These are phyloP conservation scores for Lateolabrax maculatus DNA, from an alignment of 2,797 vertebrate genomes.

Conservation along the genomic window DNA sequence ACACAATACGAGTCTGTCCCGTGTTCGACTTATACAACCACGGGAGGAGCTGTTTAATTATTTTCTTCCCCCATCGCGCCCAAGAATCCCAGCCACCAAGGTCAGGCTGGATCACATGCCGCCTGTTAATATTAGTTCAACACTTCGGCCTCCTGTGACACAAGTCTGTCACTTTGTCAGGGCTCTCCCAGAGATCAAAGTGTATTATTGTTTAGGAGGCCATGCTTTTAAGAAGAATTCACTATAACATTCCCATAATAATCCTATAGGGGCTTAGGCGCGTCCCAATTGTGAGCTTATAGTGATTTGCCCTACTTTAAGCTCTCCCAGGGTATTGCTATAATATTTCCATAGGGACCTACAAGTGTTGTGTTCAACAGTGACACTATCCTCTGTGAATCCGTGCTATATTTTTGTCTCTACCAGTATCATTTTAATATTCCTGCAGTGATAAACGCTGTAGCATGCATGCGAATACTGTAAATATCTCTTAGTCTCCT, in stretches of 20 bases:
- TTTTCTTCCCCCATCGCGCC: conserved; percentile 64
- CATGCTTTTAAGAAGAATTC: conserved; percentile 21
- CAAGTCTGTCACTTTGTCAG: conserved; percentile 32
- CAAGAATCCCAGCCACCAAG: conserved; percentile 75
- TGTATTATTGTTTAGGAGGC: conserved; percentile 33
- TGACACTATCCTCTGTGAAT: conserved; percentile 41
- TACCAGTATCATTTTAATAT: neutral
- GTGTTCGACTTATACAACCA: conserved; percentile 70
- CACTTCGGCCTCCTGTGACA: conserved; percentile 49
- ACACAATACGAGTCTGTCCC: conserved; percentile 60
- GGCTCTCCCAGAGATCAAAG: conserved; percentile 21
- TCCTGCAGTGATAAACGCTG: neutral
- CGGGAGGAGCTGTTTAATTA: conserved; percentile 82
- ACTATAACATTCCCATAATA: conserved; percentile 36
- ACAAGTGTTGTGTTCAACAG: conserved; percentile 38
- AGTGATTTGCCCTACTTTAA: conserved; percentile 69
- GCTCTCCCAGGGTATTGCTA: conserved; percentile 48
- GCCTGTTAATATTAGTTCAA: conserved; percentile 65
- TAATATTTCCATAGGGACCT: conserved; percentile 67
- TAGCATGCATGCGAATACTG: neutral
- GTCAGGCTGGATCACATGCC: conserved; percentile 78
- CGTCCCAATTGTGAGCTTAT: conserved; percentile 58
- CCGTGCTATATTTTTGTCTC: conserved; percentile 23
- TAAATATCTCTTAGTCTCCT: conserved; percentile 11
- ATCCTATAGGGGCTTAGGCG: conserved; percentile 60